Conservation (phyloP, 2,113 vertebrate species). For the Odocoileus hemionus region DNA sequence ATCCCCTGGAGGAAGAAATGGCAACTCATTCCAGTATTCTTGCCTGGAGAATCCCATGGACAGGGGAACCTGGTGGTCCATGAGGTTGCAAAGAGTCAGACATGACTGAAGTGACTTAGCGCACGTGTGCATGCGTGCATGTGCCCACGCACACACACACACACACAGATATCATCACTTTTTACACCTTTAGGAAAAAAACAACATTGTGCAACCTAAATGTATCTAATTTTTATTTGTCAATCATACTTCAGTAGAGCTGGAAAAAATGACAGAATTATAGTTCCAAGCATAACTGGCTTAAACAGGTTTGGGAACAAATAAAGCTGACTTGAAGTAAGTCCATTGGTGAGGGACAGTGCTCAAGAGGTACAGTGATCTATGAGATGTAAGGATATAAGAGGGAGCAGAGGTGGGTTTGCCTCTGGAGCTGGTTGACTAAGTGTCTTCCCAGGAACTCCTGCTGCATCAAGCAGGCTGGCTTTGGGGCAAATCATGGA, state of each 20-base stretch:
- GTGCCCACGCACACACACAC: rapidly evolving
- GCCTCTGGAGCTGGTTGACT: background rate
- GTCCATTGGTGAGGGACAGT: background rate
- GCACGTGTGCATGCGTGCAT: rapidly evolving
- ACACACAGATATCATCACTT: background rate
- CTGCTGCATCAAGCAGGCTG: background rate
- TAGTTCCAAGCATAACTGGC: background rate
- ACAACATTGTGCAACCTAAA: background rate
- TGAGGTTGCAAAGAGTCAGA: background rate
- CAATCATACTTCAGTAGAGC: background rate
- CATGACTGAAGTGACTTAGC: background rate
- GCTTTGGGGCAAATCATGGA: background rate
- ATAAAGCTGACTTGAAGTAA: background rate
- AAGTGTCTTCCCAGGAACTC: background rate
- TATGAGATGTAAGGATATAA: background rate
- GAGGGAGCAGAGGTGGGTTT: background rate
- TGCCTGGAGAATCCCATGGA: background rate
- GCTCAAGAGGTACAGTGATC: no score
- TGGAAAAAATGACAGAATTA: background rate
- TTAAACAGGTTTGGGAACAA: background rate
- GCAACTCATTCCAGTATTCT: background rate
- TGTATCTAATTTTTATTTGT: background rate
- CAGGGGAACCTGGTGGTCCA: background rate
- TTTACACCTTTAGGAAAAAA: background rate
- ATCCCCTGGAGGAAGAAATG: background rate